Percentiles rank a stretch among this genome's conserved stretches.
Conservation (phyloP, 2,797 vertebrate genomes). For the Chrosomus eos region DNA sequence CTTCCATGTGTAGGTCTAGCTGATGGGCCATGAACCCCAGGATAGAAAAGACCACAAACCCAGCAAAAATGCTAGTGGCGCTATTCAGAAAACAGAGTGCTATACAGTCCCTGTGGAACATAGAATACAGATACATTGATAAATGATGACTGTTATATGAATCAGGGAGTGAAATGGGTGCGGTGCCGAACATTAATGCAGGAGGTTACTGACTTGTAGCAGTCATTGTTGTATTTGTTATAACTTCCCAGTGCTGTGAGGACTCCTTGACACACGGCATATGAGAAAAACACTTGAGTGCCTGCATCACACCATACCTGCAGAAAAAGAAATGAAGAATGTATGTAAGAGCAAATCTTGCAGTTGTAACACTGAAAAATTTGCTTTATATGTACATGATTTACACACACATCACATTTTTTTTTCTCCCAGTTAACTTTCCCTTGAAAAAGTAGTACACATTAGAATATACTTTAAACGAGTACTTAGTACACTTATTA, state of each 20-base stretch:
- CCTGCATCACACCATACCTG: slow-evolving; percentile 90
- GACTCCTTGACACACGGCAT: slow-evolving; percentile 87
- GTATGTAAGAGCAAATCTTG: not conserved
- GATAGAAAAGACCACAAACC: slow-evolving; percentile 90
- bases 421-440: not conserved
- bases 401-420: not conserved
- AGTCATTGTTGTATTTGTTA: slow-evolving; percentile 93
- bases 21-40: slow-evolving; percentile 88
- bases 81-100: slow-evolving; percentile 87
- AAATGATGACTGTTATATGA: not conserved
- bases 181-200: not conserved
- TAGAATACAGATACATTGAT: not conserved
- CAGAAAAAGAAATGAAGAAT: slow-evolving; percentile 17
- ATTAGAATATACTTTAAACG: not conserved
- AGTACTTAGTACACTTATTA: not conserved
- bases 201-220: slow-evolving; percentile 83
- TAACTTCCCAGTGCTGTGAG: slow-evolving; percentile 92
- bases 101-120: slow-evolving; percentile 83
- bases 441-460: not conserved
- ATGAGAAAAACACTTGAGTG: slow-evolving; percentile 90
- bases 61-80: slow-evolving; percentile 86
- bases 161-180: not conserved
- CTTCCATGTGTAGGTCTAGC: slow-evolving; percentile 69
- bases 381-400: not conserved
- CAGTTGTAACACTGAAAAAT: not conserved